These are phyloP conservation scores for Tragelaphus scriptus DNA, from an alignment of 2,113 vertebrate genomes.

Conservation along the genomic window DNA sequence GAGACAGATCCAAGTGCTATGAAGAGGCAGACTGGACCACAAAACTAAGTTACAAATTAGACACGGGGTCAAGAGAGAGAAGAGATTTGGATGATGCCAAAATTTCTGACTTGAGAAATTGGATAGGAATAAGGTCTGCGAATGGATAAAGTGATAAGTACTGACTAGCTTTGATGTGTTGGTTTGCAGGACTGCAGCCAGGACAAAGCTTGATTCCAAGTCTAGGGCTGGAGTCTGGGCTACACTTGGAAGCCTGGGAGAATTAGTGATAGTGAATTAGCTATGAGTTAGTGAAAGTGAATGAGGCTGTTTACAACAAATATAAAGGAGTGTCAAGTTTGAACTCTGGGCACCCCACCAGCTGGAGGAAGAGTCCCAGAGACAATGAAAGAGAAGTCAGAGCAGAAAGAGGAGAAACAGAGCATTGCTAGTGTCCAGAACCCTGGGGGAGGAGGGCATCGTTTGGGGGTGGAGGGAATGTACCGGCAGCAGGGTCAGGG, in stretches of 20 bases:
- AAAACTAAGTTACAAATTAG: not conserved
- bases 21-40: not conserved
- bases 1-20: not conserved
- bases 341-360: not conserved
- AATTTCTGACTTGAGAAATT: not conserved
- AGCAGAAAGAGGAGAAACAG: not conserved
- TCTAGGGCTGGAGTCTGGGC: not conserved
- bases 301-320: not conserved
- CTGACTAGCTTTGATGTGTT: not conserved
- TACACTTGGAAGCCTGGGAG: not conserved
- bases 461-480: fast-evolving
- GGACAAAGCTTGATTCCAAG: not conserved
- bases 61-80: not conserved
- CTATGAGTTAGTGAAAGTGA: not conserved
- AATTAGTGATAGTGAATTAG: not conserved
- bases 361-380: not conserved
- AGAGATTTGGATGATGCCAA: not conserved
- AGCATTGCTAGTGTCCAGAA: not conserved
- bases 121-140: not conserved
- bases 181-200: not conserved
- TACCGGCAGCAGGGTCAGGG: not conserved
- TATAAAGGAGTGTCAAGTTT: not conserved
- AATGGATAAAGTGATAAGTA: not conserved
- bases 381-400: not conserved
- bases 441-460: not conserved